Conservation (phyloP, 2,113 vertebrate genomes). For the Cacatua alba region DNA sequence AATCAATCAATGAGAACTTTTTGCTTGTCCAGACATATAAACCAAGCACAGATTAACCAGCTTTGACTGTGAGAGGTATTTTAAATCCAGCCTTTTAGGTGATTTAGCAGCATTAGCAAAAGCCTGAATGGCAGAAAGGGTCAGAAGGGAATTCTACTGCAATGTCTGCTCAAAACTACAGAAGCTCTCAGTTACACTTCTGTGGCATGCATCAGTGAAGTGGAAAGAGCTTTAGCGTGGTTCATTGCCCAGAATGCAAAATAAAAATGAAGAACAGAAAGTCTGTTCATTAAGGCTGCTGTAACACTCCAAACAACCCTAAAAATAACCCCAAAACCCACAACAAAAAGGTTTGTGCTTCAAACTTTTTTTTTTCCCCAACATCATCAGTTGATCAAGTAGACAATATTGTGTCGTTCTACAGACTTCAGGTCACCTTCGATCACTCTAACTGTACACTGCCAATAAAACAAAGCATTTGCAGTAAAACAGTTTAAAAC, state of each 20-base stretch:
- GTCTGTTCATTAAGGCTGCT: not conserved
- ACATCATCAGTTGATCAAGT: not conserved
- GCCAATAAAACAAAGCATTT: not conserved
- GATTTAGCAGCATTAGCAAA: not conserved
- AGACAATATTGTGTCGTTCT: not conserved
- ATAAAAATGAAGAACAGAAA: constrained; percentile 48
- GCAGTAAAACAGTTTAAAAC: not conserved
- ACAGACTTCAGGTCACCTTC: not conserved
- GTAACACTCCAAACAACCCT: not conserved
- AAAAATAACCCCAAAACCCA: not conserved
- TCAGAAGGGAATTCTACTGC: constrained; percentile 44
- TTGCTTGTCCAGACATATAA: not conserved
- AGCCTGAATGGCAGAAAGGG: constrained; percentile 5
- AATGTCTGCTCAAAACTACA: constrained; percentile 27
- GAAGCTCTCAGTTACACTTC: constrained; percentile 27
- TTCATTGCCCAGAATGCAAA: constrained; percentile 49
- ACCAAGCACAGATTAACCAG: not conserved
- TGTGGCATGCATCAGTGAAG: not conserved
- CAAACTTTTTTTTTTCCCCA: not conserved
- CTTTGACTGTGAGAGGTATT: not conserved
- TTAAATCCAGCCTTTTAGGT: constrained; percentile 32
- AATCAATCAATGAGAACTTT: not conserved
- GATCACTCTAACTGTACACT: not conserved
- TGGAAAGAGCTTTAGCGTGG: constrained; percentile 1
- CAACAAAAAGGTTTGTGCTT: not conserved